These are phyloP conservation scores for Galendromus occidentalis DNA, from an alignment of 1,140 invertebrate genomes.

Conservation along the genomic window DNA sequence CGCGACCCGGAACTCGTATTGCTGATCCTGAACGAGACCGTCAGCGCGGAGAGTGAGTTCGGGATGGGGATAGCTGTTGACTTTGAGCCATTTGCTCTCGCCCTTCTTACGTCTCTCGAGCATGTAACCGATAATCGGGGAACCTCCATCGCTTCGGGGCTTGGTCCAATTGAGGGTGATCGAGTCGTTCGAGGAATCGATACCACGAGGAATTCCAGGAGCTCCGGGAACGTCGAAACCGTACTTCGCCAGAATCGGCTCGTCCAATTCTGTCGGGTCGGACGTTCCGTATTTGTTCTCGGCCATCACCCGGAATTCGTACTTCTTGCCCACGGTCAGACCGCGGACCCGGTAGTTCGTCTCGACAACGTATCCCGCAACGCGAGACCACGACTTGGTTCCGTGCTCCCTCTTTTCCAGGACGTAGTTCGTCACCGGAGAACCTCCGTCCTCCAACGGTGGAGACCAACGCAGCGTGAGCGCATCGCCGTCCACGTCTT, in stretches of 20 bases:
- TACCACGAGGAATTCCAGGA: constrained; percentile 60
- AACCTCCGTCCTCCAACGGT: constrained; percentile 84
- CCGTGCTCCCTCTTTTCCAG: constrained; percentile 73
- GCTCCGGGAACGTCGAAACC: constrained; percentile 81
- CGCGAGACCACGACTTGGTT: constrained; percentile 60
- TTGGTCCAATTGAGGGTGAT: constrained; percentile 83
- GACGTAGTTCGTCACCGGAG: constrained; percentile 85
- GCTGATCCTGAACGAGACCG: constrained; percentile 75
- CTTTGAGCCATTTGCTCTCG: constrained; percentile 77
- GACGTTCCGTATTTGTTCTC: constrained; percentile 91
- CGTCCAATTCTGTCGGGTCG: constrained; percentile 63
- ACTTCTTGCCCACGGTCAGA: constrained; percentile 65
- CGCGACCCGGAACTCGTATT: constrained; percentile 91
- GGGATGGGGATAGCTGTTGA: constrained; percentile 54
- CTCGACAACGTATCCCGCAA: constrained; percentile 71
- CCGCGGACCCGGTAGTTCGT: constrained; percentile 73
- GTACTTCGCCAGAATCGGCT: constrained; percentile 79
- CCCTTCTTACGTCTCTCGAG: constrained; percentile 63
- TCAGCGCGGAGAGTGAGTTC: constrained; percentile 54
- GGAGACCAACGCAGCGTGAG: constrained; percentile 87
- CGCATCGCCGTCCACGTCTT: constrained; percentile 81
- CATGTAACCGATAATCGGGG: constrained; percentile 75
- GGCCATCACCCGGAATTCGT: constrained; percentile 93
- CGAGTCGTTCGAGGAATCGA: constrained; percentile 73
- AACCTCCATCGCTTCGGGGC: constrained; percentile 77